A percentile compares a stretch with the other conserved stretches of the same genome.
Evolutionary conservation across 2,797 vertebrate genomes (phyloP).

Genomic region (Manis javanica): DNA sequence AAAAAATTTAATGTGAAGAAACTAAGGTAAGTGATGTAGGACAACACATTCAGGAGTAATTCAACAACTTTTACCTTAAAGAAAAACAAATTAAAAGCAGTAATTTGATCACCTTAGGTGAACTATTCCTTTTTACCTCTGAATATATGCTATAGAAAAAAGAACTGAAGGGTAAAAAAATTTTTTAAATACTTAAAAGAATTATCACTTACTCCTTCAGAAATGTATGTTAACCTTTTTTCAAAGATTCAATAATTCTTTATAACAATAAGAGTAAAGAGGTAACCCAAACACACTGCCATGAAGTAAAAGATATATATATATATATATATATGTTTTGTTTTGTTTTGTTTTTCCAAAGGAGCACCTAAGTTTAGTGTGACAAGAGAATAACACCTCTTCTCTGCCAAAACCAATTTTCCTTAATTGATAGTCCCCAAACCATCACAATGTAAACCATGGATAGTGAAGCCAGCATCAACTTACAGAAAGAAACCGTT

Average conservation of each 20-base stretch:
- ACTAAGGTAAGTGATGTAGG: neutral
- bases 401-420: neutral
- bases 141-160: neutral
- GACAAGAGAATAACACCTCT: neutral
- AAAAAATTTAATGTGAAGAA: neutral
- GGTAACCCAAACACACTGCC: neutral
- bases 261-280: neutral
- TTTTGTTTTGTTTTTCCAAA: neutral
- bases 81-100: neutral
- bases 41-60: neutral
- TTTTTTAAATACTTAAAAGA: neutral
- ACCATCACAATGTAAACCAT: neutral
- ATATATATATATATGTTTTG: too few relatives aligned
- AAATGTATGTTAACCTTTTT: neutral
- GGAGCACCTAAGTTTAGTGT: neutral
- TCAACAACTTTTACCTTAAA: neutral
- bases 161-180: neutral
- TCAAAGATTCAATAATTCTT: neutral
- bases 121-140: neutral
- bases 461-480: neutral
- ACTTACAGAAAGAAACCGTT: neutral
- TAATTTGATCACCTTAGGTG: neutral
- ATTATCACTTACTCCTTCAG: neutral
- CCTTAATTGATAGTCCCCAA: neutral
- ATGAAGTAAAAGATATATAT: neutral